A percentile compares a stretch with the other conserved stretches of the same genome.
phyloP scores from a whole-genome alignment of 2,113 vertebrate species.

The Carassius auratus region DNA sequence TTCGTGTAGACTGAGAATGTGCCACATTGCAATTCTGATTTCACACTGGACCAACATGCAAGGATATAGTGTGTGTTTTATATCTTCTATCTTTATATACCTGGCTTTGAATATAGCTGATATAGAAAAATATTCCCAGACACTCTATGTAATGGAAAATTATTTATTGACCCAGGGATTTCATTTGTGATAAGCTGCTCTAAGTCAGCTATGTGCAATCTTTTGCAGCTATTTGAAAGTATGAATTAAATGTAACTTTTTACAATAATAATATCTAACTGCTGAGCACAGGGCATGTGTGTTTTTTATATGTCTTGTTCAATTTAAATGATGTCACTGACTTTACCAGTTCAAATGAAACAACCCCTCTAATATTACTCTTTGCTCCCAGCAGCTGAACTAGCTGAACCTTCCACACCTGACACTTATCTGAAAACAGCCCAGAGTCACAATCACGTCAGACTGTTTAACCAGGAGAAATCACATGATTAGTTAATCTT shows the following conservation, averaged over 20 bases:
- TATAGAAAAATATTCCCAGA: not conserved
- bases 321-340: not conserved
- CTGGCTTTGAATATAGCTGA: not conserved
- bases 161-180: not conserved
- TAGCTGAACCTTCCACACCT: not conserved
- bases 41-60: not conserved
- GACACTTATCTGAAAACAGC: constrained; percentile 9
- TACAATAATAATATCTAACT: not conserved
- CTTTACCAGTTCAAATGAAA: not conserved
- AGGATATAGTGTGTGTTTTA: not conserved
- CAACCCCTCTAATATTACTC: not conserved
- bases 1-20: not conserved
- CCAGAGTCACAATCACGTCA: not conserved
- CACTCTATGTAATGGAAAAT: not conserved
- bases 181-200: constrained; percentile 5
- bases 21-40: not conserved
- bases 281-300: not conserved
- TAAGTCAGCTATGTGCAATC: not conserved
- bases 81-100: not conserved
- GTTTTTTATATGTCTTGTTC: not conserved
- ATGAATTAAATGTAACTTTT: not conserved
- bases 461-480: not conserved
- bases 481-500: not conserved
- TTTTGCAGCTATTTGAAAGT: constrained; percentile 1
- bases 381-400: not conserved